Percentiles rank a stretch among this genome's conserved stretches.
These are phyloP conservation scores for Callinectes sapidus DNA, from an alignment of 2,888 invertebrate genomes.

Conservation along the genomic window DNA sequence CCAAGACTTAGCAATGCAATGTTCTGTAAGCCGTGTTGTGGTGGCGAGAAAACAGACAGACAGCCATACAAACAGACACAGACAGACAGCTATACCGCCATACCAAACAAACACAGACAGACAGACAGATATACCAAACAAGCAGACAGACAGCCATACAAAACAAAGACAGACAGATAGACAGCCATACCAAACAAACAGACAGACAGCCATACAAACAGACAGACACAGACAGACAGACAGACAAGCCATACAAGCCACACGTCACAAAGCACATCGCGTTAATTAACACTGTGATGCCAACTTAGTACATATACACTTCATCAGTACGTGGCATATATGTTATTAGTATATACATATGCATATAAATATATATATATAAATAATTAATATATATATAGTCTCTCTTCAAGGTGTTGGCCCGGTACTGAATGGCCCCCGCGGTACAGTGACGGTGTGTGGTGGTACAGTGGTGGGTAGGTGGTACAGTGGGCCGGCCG, in stretches of 20 bases:
- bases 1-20: background rate
- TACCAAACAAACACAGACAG: too few species aligned
- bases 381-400: constrained; percentile 9
- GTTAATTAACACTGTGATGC: background rate
- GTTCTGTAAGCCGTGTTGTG: background rate
- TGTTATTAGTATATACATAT: constrained; percentile 38
- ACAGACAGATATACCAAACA: too few species aligned
- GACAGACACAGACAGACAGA: too few species aligned
- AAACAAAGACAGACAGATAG: background rate
- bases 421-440: background rate
- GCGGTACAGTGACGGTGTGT: too few species aligned
- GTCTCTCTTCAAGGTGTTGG: background rate
- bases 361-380: constrained; percentile 36
- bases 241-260: too few species aligned
- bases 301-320: background rate
- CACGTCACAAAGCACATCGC: background rate
- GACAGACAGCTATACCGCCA: too few species aligned
- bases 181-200: too few species aligned
- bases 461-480: too few species aligned
- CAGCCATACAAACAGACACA: too few species aligned
- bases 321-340: background rate
- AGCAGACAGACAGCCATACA: too few species aligned
- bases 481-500: background rate
- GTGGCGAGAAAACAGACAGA: background rate
- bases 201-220: too few species aligned